Evolutionary conservation across 2,888 invertebrate species (phyloP).

Genomic region (Marasmarcha lunaedactyla): DNA sequence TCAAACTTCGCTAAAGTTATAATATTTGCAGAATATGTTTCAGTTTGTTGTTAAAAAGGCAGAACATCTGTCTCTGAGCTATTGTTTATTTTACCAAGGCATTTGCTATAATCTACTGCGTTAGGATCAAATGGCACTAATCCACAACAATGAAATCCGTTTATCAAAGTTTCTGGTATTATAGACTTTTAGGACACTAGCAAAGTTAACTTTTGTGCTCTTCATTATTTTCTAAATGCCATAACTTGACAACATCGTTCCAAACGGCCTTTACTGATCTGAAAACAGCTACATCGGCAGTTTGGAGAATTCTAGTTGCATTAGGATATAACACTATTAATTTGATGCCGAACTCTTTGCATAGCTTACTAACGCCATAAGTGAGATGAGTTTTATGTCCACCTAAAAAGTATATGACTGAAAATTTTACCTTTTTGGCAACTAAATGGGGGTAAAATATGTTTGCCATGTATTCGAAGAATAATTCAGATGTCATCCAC

Average conservation of each 20-base stretch:
- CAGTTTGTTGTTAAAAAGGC: too few relatives aligned
- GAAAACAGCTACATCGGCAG: slow-evolving; percentile 12
- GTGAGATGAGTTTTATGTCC: slow-evolving; percentile 9
- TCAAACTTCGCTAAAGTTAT: too few relatives aligned
- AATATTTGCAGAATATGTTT: too few relatives aligned
- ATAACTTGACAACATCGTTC: slow-evolving; percentile 6
- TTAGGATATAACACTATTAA: slow-evolving; percentile 10
- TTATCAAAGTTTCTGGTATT: slow-evolving; percentile 6
- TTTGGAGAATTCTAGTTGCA: slow-evolving; percentile 11
- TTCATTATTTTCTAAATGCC: slow-evolving; percentile 6
- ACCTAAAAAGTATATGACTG: slow-evolving; percentile 10
- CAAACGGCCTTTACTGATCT: slow-evolving; percentile 9
- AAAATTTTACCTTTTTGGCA: slow-evolving; percentile 6
- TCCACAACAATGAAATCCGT: slow-evolving; percentile 10
- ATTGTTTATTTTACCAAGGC: slow-evolving; percentile 3
- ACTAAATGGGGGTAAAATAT: slow-evolving; percentile 5
- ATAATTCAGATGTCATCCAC: slow-evolving; percentile 14
- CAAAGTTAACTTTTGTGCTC: slow-evolving; percentile 7
- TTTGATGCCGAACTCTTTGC: slow-evolving; percentile 10
- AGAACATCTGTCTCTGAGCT: too few relatives aligned
- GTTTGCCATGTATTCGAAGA: slow-evolving; percentile 11
- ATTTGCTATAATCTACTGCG: slow-evolving; percentile 5
- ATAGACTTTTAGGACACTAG: slow-evolving; percentile 6
- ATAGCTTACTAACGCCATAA: slow-evolving; percentile 9
- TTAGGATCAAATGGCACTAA: slow-evolving; percentile 6